Base-by-base conservation (phyloP, 1,140 invertebrate species). In the Drosophila persimilis region DNA sequence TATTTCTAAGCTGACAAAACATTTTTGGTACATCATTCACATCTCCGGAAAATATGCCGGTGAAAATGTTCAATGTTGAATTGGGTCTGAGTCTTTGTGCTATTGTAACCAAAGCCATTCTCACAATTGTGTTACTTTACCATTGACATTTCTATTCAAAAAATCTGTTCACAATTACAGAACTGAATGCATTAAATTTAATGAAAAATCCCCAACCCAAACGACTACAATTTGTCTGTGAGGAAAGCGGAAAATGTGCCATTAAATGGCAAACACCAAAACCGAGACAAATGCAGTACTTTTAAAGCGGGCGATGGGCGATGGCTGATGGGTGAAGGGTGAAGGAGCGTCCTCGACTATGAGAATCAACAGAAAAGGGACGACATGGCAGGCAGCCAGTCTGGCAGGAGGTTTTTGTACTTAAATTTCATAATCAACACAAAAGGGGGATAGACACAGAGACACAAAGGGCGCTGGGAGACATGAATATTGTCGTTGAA, bases 371-470 rank as follows among this genome's bases (percentile, higher is more conserved):
- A 73, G 64, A 69, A 53, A 50, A 50, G 46, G 71, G 60, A 26
- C 52, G 26, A 59, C 56, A 72, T 64, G 52, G 50, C 31, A 35
- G 63, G n/a, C 17, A 26, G 20, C 61, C 65, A 56, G 63, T 69
- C 63, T 47, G 73, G 48, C 61, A 63, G 35, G 58, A 64, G 61
- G 81, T 80, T 85, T 86, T 85, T 85, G 77, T 80, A 59, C 78
- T 85, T 86, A 86, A 85, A 85, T 85, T 85, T 86, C 81, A 85
- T 85, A 85, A 85, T 85, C 65, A 80, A 67, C 62, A 85, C 81
- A 85, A 85, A 85, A 51, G 45, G 72, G 20, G 31, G 45, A 65
- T 39, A 48, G 24, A 47, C 55, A 46, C 54, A 51, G 35, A 41
- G 57, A 43, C 29, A 17, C 51, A 53, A 48, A 35, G 31, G 31